Base-by-base conservation (phyloP, 2,888 invertebrate species). In the Hyposoter didymator region DNA sequence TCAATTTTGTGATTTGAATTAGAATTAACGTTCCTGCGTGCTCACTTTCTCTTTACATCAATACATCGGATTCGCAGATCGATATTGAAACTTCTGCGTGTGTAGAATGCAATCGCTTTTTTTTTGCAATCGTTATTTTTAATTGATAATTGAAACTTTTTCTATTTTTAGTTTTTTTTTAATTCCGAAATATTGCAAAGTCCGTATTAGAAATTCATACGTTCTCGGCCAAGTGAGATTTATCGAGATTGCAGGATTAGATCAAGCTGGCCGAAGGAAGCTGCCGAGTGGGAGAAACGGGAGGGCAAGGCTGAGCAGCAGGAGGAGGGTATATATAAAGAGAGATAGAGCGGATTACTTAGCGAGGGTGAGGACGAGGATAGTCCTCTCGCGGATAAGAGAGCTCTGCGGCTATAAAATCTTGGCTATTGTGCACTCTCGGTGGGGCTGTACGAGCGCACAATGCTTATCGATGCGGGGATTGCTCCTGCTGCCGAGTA, bases 391-490 rank as follows among this genome's bases (percentile, higher is more conserved):
- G 80, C 80, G 87, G 85, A 85, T 85, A 84, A 85, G 85, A 85
- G 84, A 73, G 66, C 81, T 66, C 75, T 72, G n/a, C n/a, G 72
- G 85, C 85, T 86, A 87, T 86, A 90, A 89, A 90, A 89, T 90
- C 89, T 89, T 89, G 89, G 84, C 89, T 88, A 89, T 90, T 89
- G 90, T 90, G 84, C 76, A 67, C 82, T 79, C 78, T 64, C 69
- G 72, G 72, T 67, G 55, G 79, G 43, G 75, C 59, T 45, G 80
- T 84, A 70, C 73, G 52, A 73, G 82, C 76, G 85, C 84, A 89
- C 89, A 90, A 90, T 88, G 89, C 88, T 89, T 90, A 90, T 90
- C 90, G 88, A 89, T 88, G 82, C 76, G 84, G 88, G 87, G 89
- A 90, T 90, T 89, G 88, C 87, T 87, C 82, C 88, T 86, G 83